These are phyloP conservation scores for Potamarius usumacintae DNA, from an alignment of 2,113 vertebrate species.

Conservation along the genomic window DNA sequence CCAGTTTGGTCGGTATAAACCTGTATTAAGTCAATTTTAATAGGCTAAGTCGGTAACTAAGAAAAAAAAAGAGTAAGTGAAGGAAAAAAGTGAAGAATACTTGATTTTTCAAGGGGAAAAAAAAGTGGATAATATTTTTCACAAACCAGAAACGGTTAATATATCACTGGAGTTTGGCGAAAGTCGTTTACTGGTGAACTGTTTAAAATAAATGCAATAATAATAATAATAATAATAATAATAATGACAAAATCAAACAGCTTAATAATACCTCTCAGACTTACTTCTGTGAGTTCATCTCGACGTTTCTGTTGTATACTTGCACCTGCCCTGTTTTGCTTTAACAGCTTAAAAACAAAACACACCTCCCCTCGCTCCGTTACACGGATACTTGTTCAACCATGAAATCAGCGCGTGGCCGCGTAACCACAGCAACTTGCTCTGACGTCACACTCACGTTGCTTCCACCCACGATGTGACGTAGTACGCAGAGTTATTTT, in stretches of 20 bases:
- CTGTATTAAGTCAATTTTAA: too few relatives aligned
- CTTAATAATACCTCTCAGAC: background rate
- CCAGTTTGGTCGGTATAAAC: too few relatives aligned
- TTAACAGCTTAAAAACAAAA: background rate
- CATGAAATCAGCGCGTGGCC: background rate
- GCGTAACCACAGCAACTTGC: slow-evolving; percentile 58
- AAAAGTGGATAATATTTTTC: too few relatives aligned
- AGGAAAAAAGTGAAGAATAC: too few relatives aligned
- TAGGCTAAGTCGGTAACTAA: too few relatives aligned
- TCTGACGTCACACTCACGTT: too few relatives aligned
- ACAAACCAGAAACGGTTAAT: background rate
- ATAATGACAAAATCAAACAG: background rate
- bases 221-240: background rate
- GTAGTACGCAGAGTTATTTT: too few relatives aligned
- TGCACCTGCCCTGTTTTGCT: background rate
- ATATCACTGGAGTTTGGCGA: background rate
- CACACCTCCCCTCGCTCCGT: background rate
- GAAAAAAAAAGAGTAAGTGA: too few relatives aligned
- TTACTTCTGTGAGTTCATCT: background rate
- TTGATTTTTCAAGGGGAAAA: too few relatives aligned
- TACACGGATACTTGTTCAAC: background rate
- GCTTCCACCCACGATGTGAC: too few relatives aligned
- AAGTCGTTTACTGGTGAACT: too few relatives aligned
- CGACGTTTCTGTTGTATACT: background rate
- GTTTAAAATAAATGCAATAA: too few relatives aligned